A percentile compares a stretch with the other conserved stretches of the same genome.
These are phyloP conservation scores for Xanthia icteritia DNA, from an alignment of 2,888 invertebrate genomes.

Conservation along the genomic window DNA sequence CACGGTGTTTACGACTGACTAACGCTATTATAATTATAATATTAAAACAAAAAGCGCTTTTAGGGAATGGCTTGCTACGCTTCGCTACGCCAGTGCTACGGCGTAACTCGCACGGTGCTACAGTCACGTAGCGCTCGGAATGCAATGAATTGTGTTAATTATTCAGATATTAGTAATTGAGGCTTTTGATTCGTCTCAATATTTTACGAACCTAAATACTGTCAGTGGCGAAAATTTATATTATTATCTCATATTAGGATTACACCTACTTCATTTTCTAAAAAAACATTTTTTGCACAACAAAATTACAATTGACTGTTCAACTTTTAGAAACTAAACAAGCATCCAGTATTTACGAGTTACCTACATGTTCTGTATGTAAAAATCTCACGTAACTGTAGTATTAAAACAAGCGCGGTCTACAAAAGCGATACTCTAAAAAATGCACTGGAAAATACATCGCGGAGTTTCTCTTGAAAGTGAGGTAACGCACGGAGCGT, in stretches of 20 bases:
- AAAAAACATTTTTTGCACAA: not conserved
- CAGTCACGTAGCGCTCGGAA: not conserved
- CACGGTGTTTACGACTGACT: too few species aligned
- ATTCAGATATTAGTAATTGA: not conserved
- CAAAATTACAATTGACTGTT: conserved; percentile 9
- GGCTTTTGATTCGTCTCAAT: not conserved
- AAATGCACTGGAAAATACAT: conserved; percentile 89
- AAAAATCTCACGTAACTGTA: conserved; percentile 82
- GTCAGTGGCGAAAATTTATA: not conserved
- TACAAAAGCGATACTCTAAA: conserved; percentile 90
- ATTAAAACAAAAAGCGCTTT: not conserved
- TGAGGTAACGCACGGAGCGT: conserved; percentile 89
- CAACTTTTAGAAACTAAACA: conserved; percentile 49
- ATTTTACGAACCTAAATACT: not conserved
- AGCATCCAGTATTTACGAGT: conserved; percentile 38
- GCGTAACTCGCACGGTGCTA: conserved; percentile 27
- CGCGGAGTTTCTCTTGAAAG: conserved; percentile 88
- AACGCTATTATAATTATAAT: too few species aligned
- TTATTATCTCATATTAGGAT: not conserved
- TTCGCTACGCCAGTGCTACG: conserved; percentile 35
- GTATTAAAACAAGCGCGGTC: conserved; percentile 86
- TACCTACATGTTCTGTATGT: conserved; percentile 69
- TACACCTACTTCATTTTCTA: too few species aligned
- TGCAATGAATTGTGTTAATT: not conserved
- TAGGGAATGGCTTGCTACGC: not conserved